Conservation (phyloP, 2,797 vertebrate species). For the Enteromius afrohamiltoni region DNA sequence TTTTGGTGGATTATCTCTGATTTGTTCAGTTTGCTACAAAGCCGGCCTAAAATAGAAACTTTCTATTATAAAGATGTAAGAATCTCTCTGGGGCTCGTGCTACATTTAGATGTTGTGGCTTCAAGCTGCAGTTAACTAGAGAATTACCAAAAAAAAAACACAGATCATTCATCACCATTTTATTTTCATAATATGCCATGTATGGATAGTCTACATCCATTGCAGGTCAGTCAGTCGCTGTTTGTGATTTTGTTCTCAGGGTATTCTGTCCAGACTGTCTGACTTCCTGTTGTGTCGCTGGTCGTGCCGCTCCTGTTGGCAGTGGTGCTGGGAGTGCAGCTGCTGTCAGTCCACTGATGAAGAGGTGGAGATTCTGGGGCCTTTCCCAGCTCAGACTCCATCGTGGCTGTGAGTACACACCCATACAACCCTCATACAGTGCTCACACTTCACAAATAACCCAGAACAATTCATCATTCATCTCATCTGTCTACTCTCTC, state of each 20-base stretch:
- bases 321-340: constrained; percentile 85
- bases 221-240: background rate
- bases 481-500: constrained; percentile 3
- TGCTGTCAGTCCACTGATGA: constrained; percentile 86
- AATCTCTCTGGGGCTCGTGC: background rate
- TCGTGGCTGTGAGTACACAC: constrained; percentile 85
- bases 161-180: background rate
- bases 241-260: constrained; percentile 70
- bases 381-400: constrained; percentile 88
- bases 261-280: constrained; percentile 83
- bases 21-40: background rate
- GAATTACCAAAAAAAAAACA: background rate
- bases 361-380: constrained; percentile 90
- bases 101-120: constrained; percentile 7
- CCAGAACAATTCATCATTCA: background rate
- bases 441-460: background rate
- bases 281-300: constrained; percentile 86
- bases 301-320: constrained; percentile 84
- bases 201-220: background rate
- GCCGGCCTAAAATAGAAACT: background rate
- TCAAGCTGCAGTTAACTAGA: constrained; percentile 9
- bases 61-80: background rate
- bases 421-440: background rate
- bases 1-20: background rate
- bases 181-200: background rate